Conservation (phyloP, 2,797 vertebrate species). For the Poecilia gillii region DNA sequence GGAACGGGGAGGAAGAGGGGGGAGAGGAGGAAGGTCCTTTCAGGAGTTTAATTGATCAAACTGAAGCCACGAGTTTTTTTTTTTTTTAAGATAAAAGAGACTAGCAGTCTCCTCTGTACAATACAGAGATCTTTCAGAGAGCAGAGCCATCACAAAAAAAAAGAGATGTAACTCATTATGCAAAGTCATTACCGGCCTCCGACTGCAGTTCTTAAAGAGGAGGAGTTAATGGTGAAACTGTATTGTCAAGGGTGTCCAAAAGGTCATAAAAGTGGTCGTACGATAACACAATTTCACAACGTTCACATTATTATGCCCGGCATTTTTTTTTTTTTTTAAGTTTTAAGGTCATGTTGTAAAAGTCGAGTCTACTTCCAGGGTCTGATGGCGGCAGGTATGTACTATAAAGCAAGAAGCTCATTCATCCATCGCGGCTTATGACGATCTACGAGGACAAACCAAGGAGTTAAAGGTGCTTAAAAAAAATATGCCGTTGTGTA, state of each 20-base stretch:
- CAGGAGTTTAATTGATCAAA: constrained; percentile 87
- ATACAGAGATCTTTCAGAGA: constrained; percentile 81
- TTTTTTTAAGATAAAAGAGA: constrained; percentile 81
- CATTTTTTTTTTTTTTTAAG: constrained; percentile 35
- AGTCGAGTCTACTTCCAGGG: constrained; percentile 17
- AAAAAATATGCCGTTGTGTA: background rate
- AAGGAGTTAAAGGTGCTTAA: background rate
- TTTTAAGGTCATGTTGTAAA: constrained; percentile 60
- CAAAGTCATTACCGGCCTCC: constrained; percentile 78
- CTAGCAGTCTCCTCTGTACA: constrained; percentile 77
- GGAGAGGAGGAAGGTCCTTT: constrained; percentile 62
- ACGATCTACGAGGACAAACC: background rate
- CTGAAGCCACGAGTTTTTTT: constrained; percentile 78
- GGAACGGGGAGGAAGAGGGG: constrained; percentile 1
- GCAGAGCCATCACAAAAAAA: constrained; percentile 73
- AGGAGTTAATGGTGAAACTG: constrained; percentile 69
- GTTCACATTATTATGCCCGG: constrained; percentile 51
- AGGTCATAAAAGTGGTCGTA: constrained; percentile 73
- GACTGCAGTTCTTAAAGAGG: constrained; percentile 73
- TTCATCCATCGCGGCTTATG: background rate
- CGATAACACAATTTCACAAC: constrained; percentile 62
- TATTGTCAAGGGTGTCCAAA: constrained; percentile 68
- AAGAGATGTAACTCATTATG: constrained; percentile 83
- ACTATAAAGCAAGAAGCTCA: constrained; percentile 12
- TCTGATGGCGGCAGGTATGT: constrained; percentile 23